Evolutionary conservation across 2,888 invertebrate genomes (phyloP), one percentile per base, ranked within the genome.

Genomic region (Dicyrtomina minuta): DNA sequence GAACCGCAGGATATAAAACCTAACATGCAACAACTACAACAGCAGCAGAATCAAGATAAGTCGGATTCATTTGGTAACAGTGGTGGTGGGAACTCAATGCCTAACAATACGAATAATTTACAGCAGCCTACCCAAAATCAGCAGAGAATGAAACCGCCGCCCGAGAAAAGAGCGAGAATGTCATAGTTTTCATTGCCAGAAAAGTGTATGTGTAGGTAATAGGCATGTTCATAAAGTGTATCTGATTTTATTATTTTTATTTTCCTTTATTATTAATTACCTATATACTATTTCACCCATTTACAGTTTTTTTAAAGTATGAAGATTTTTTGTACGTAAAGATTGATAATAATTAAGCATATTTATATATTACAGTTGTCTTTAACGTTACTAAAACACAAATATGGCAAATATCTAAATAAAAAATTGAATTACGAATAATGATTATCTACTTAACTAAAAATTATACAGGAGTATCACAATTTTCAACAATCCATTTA

Each of bases 111-210:
- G 33, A 33, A 33, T 8, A 33, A 33, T 33, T 33, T 8, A 33
- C 33, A 33, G 33, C 58, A 33, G n/a, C 5, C 15, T 2, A 13
- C 58, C 27, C 20, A 20, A 10, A 44, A 51, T 43, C 66, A 58
- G 2, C 73, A 67, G 1, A 85, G 86, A 75, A 91, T 92, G 88
- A 92, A 92, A 82, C 92, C 93, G 64, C 93, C 93, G 8, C 92
- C 92, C 60, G 93, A 93, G 80, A 92, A 92, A 80, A 92, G 92
- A 81, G 87, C 88, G 5, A 87, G 91, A 82, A 70, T 82, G 8
- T 24, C 46, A n/a, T 70, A 60, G 56, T 49, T 26, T 26, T 56
- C 20, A 46, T 68, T 55, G 22, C 17, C n/a, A n/a, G n/a, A n/a
- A n/a, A n/a, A n/a, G n/a, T n/a, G n/a, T n/a, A n/a, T n/a, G n/a